Conservation (phyloP, 2,797 vertebrate genomes). For the Bucorvus abyssinicus region DNA sequence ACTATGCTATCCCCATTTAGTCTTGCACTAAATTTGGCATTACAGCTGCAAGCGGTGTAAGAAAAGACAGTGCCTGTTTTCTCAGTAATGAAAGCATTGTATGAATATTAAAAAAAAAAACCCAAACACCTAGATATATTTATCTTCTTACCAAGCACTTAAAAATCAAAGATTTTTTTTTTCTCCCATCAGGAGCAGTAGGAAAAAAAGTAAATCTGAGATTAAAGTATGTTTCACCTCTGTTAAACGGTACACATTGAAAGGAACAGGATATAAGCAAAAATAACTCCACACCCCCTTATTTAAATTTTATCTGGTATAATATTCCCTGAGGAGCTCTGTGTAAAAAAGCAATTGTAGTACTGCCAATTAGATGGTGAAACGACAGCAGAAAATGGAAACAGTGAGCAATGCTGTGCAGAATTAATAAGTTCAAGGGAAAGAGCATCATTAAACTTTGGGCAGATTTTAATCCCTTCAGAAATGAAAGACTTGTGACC, state of each 20-base stretch:
- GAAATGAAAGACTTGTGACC: not conserved
- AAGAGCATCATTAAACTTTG: not conserved
- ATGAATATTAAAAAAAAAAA: not conserved
- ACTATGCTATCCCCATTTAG: not conserved
- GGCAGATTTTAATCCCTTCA: not conserved
- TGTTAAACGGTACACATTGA: not conserved
- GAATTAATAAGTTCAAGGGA: not conserved
- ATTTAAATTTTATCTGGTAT: not conserved
- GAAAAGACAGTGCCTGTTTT: not conserved
- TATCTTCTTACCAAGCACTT: not conserved
- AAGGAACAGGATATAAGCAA: not conserved
- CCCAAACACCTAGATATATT: not conserved
- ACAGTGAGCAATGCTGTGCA: not conserved
- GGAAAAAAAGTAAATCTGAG: not conserved
- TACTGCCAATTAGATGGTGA: not conserved
- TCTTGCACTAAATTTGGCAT: not conserved
- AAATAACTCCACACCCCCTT: not conserved
- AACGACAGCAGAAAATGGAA: not conserved
- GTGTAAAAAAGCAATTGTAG: not conserved
- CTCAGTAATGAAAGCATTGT: not conserved
- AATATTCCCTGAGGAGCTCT: not conserved
- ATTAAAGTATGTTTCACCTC: not conserved
- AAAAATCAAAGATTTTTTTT: not conserved
- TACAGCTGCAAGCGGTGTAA: not conserved
- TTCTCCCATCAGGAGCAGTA: not conserved